Base-by-base conservation (phyloP, 2,797 vertebrate genomes). In the Fundulus diaphanus region DNA sequence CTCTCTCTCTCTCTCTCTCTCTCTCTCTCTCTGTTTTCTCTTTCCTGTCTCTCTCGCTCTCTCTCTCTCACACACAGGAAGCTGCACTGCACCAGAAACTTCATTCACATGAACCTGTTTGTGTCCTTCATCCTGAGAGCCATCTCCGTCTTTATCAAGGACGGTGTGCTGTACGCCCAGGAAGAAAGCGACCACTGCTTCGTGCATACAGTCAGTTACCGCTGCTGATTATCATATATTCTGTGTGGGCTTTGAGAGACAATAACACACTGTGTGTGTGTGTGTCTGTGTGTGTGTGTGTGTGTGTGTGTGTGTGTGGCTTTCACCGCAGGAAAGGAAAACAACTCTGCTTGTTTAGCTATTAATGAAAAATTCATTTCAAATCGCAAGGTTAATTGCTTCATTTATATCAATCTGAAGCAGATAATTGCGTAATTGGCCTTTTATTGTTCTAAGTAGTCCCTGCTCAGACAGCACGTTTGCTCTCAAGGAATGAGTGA, bases 81-180 rank as follows among this genome's bases (percentile, higher is more conserved):
- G 87, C 97, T 99, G 73, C 98, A 99, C 88, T 99, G 98, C 85
- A 99, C 98, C 83, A 94, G 98, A 46, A 99, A 99, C 90, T 99
- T 99, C 89, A 99, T 99, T 85, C 98, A 99, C 93, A 99, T 99
- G 98, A 99, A 99, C 86, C 95, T 99, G 77, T 99, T 99, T 52
- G 96, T 98, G 85, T 99, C 98, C 0, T 99, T 99, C 94, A 99
- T 99, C 85, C 94, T 99, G 87, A 95, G 98, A 88, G 98, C 98
- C 71, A 96, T 99, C 86, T 99, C 98, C 0, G 98, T 99, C 76
- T 99, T 99, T 92, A 99, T 99, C 87, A 99, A 99, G 82, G 98
- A 99, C 0, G 97, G 97, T 0, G 96, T 99, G 71, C 94, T 99
- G 72, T 99, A 97, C 0, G 95, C 97, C 0, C 96, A 98, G 72